Conservation (phyloP, 2,888 invertebrate species). For the Nymphalis polychloros region DNA sequence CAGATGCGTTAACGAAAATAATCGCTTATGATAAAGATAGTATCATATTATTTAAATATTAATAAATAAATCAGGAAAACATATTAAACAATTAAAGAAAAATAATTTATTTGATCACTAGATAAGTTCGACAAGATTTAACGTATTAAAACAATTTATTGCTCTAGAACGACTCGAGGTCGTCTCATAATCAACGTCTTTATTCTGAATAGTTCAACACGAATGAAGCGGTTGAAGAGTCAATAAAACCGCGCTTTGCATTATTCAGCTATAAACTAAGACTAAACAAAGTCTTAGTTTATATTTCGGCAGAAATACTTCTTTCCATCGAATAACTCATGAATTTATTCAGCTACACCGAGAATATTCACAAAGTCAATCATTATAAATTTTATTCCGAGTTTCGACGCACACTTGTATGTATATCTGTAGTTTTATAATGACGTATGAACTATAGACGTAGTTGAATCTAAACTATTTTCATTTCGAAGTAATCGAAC, state of each 20-base stretch:
- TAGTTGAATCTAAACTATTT: neutral
- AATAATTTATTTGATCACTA: neutral
- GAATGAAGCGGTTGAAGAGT: conserved; percentile 49
- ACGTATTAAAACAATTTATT: conserved; percentile 11
- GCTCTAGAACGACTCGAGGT: conserved; percentile 25
- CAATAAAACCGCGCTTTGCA: conserved; percentile 39
- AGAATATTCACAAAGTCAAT: conserved; percentile 42
- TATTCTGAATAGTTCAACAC: conserved; percentile 48
- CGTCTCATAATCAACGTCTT: conserved; percentile 36
- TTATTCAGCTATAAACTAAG: conserved; percentile 20
- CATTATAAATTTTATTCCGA: conserved; percentile 36
- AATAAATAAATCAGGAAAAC: conserved; percentile 51
- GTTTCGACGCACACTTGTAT: conserved; percentile 28
- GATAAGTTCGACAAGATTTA: too few species aligned
- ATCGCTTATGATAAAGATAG: conserved; percentile 45
- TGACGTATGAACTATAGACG: conserved; percentile 17
- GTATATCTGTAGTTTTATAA: conserved; percentile 16
- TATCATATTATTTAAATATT: conserved; percentile 53
- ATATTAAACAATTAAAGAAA: conserved; percentile 24
- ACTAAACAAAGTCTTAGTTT: conserved; percentile 45
- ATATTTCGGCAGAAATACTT: conserved; percentile 51
- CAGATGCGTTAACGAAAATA: conserved; percentile 53
- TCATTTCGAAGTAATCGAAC: neutral
- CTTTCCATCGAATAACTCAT: conserved; percentile 39
- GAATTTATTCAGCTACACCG: conserved; percentile 40